Conservation (phyloP, 1,140 invertebrate species). For the Mamestra configurata region DNA sequence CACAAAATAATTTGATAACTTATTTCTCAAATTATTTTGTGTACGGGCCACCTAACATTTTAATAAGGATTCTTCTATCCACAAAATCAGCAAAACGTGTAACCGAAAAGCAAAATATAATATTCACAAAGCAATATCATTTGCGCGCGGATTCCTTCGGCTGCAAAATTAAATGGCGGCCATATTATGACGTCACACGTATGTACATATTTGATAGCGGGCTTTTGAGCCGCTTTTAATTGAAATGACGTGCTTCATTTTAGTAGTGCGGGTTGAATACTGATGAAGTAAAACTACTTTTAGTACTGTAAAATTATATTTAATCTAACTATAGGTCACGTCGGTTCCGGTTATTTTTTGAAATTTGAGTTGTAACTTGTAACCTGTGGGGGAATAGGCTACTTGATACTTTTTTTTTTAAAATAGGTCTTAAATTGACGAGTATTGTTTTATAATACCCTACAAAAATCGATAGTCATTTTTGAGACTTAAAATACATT, state of each 20-base stretch:
- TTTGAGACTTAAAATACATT: no score
- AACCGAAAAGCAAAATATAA: background rate
- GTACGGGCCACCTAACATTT: background rate
- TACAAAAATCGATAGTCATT: no score
- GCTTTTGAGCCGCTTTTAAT: background rate
- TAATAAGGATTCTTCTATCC: background rate
- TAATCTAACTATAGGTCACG: no score
- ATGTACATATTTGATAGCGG: constrained; percentile 2
- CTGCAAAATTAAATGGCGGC: constrained; percentile 23
- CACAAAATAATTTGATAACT: no score
- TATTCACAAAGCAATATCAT: constrained; percentile 16
- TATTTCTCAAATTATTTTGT: no score
- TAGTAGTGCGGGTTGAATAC: no score
- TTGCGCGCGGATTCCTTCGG: constrained; percentile 8
- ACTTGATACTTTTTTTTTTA: no score
- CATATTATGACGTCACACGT: background rate
- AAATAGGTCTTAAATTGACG: no score
- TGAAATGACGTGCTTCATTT: background rate
- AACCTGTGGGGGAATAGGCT: no score
- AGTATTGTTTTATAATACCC: no score
- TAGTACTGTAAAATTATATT: background rate
- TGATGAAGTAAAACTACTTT: background rate
- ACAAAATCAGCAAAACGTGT: background rate
- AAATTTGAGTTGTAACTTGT: no score
- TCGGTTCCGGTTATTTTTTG: no score